Evolutionary conservation across 1,140 invertebrate genomes (phyloP).

Genomic region (Mylabris phalerata): DNA sequence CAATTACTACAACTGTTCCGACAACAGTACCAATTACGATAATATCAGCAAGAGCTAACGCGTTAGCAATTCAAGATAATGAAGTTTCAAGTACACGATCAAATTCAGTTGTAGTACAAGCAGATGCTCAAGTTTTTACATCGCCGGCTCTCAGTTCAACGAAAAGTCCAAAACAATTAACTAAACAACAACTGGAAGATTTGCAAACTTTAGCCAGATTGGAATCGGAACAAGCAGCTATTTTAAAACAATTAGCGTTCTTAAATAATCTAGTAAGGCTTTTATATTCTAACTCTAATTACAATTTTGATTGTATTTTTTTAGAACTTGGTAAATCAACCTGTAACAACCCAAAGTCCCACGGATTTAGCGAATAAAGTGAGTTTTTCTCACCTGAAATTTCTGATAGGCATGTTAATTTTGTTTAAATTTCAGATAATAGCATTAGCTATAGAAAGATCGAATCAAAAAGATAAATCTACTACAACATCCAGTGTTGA

Average conservation of each 20-base stretch:
- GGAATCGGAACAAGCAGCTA: slow-evolving; percentile 37
- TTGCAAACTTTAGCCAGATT: slow-evolving; percentile 33
- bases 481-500: neutral
- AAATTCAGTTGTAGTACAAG: neutral
- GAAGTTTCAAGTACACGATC: slow-evolving; percentile 2
- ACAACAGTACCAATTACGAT: slow-evolving; percentile 10
- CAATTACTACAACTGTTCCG: slow-evolving; percentile 11
- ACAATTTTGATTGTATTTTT: slow-evolving; percentile 2
- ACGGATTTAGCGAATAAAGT: slow-evolving; percentile 33
- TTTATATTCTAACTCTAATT: neutral
- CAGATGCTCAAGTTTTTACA: neutral
- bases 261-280: slow-evolving; percentile 35
- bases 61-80: slow-evolving; percentile 12
- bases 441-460: slow-evolving; percentile 30
- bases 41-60: slow-evolving; percentile 11
- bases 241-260: slow-evolving; percentile 37
- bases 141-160: slow-evolving; percentile 16
- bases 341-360: slow-evolving; percentile 8
- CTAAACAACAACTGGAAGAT: slow-evolving; percentile 36
- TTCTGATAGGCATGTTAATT: neutral
- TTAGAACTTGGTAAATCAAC: slow-evolving; percentile 14
- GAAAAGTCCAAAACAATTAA: slow-evolving; percentile 27
- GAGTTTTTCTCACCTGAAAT: slow-evolving; percentile 4
- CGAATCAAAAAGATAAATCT: slow-evolving; percentile 10
- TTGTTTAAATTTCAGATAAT: slow-evolving; percentile 28